phyloP scores from a whole-genome alignment of 2,797 vertebrate genomes.

The Dermochelys coriacea region DNA sequence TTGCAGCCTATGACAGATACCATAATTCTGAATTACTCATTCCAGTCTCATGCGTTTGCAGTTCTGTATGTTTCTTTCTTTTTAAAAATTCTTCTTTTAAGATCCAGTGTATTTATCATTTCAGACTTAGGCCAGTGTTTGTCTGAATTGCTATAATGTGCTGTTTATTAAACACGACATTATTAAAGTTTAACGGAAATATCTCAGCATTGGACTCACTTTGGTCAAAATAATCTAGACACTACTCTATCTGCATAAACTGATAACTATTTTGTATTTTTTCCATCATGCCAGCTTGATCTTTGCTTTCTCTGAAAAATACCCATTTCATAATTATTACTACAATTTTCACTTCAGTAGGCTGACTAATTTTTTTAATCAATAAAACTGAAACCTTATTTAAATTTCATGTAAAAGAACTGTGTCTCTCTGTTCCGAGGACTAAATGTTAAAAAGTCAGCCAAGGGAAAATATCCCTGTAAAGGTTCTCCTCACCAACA shows the following conservation, averaged over 20 bases:
- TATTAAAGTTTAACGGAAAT: neutral
- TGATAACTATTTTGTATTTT: neutral
- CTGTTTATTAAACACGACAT: neutral
- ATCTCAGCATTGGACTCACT: neutral
- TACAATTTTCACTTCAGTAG: neutral
- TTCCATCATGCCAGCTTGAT: neutral
- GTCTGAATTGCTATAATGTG: neutral
- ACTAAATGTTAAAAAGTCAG: neutral
- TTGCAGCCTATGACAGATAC: constrained; percentile 6
- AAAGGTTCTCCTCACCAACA: neutral
- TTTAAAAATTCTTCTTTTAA: constrained; percentile 35
- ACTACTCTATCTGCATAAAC: rapidly evolving
- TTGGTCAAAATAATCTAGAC: neutral
- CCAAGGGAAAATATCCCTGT: rapidly evolving
- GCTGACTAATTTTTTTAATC: neutral
- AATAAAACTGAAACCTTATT: neutral
- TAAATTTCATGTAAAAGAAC: neutral
- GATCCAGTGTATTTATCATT: constrained; percentile 17
- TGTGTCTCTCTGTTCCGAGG: neutral
- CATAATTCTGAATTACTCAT: constrained; percentile 1
- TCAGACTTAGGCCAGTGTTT: neutral
- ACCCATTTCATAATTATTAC: rapidly evolving
- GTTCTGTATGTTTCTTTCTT: constrained; percentile 18
- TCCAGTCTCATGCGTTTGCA: neutral
- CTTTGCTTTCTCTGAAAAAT: neutral